A percentile compares a stretch with the other conserved stretches of the same genome.
Evolutionary conservation across 2,113 vertebrate species (phyloP).

Genomic region (Spilogale gracilis): DNA sequence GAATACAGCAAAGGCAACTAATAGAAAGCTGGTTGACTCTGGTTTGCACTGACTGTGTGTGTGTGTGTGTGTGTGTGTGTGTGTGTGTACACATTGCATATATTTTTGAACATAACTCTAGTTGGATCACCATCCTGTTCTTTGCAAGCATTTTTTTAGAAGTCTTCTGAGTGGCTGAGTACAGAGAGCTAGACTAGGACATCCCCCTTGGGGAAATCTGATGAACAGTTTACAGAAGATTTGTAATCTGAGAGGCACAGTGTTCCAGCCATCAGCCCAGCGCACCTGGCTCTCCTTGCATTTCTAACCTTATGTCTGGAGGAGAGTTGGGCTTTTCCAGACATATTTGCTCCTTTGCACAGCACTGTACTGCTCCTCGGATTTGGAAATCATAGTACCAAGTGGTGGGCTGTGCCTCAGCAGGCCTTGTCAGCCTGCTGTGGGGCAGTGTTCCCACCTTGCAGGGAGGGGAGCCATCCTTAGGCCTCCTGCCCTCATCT

Average conservation of each 20-base stretch:
- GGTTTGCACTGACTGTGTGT: neutral
- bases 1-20: conserved; percentile 28
- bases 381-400: conserved; percentile 37
- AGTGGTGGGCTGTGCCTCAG: neutral
- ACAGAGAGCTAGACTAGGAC: conserved; percentile 33
- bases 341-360: neutral
- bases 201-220: conserved; percentile 62
- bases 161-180: conserved; percentile 58
- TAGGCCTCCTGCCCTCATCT: neutral
- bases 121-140: conserved; percentile 20
- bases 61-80: neutral
- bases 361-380: neutral
- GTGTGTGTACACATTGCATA: neutral
- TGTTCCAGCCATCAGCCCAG: conserved; percentile 69
- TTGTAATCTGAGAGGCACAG: conserved; percentile 72
- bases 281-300: conserved; percentile 29
- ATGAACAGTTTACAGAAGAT: conserved; percentile 72
- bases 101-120: conserved; percentile 26
- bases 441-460: neutral
- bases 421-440: conserved; percentile 11
- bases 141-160: conserved; percentile 35
- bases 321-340: neutral
- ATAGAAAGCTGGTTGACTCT: conserved; percentile 3
- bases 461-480: neutral
- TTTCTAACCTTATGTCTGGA: conserved; percentile 40